phyloP scores from a whole-genome alignment of 2,797 vertebrate genomes.

The Esox masquinongy region DNA sequence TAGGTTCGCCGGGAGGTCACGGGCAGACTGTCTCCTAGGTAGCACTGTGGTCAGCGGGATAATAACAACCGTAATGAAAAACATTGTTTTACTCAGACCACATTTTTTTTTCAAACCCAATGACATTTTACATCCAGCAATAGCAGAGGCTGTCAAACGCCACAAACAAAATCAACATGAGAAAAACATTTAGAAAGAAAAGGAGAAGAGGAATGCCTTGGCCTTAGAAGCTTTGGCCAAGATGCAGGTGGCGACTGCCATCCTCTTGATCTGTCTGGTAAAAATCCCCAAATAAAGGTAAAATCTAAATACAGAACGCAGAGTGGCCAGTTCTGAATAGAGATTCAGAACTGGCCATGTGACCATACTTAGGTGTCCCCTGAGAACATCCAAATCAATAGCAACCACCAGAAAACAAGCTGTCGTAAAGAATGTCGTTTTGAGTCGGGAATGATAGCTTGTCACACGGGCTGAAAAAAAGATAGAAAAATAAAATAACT shows the following conservation, averaged over 20 bases:
- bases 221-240: no score
- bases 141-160: neutral
- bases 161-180: neutral
- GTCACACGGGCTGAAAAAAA: neutral
- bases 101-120: neutral
- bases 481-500: neutral
- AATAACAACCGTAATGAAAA: neutral
- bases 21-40: constrained; percentile 12
- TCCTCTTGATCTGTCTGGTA: neutral
- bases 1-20: constrained; percentile 45
- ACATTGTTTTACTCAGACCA: neutral
- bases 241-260: neutral
- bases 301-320: neutral
- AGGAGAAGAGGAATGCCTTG: no score
- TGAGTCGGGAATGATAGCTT: neutral
- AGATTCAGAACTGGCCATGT: neutral
- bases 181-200: neutral
- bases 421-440: neutral
- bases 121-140: neutral
- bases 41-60: neutral
- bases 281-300: neutral
- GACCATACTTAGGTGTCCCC: neutral
- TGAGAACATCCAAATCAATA: neutral
- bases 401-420: neutral
- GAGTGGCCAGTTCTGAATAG: neutral